Evolutionary conservation across 37 sponge, comb jelly and placozoan genomes (phyloP), one percentile per base, ranked within the genome.

Genomic region (Halisarca cf. caerulea): DNA sequence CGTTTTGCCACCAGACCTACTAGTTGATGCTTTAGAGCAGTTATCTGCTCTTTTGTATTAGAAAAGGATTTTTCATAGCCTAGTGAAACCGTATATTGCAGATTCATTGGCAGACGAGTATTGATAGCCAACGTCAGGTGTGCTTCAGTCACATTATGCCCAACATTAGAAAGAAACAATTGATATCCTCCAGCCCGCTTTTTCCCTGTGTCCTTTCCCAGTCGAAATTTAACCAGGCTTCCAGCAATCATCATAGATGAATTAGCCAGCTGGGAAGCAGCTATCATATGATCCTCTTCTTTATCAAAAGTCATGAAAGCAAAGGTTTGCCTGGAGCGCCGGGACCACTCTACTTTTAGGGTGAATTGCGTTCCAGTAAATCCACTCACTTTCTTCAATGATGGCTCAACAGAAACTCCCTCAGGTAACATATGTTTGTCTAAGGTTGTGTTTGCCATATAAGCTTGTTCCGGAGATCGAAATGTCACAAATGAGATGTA

Each of bases 331-430:
- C 91, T 80, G 25, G 57, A 17, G 70, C 91, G 61, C 55, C 91
- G 45, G 25, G 25, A 20, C 91, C 91, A 91, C 66, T 87, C 85
- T 11, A 91, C 35, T 38, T 80, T 83, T 32, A 91, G 66, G 2
- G 82, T 81, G 43, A 82, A 82, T 1, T 58, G 23, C 17, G 82
- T 35, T 23, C 14, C 15, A 15, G 9, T 3, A 54, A 11, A 36
- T 25, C 61, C 28, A 69, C 59, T 30, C 15, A 11, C 6, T 57
- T 57, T 57, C 35, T 28, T 37, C 32, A 81, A 14, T 1, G 1
- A 2, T 42, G 82, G 82, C 20, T 59, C 2, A 51, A 82, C 57
- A 51, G 60, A 35, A 33, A 82, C 53, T 27, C 64, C 77, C 2
- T 82, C 53, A 24, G 80, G 73, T 28, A 62, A 28, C 9, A 8